Conservation (phyloP, 2,797 vertebrate species). For the Fundulus diaphanus region DNA sequence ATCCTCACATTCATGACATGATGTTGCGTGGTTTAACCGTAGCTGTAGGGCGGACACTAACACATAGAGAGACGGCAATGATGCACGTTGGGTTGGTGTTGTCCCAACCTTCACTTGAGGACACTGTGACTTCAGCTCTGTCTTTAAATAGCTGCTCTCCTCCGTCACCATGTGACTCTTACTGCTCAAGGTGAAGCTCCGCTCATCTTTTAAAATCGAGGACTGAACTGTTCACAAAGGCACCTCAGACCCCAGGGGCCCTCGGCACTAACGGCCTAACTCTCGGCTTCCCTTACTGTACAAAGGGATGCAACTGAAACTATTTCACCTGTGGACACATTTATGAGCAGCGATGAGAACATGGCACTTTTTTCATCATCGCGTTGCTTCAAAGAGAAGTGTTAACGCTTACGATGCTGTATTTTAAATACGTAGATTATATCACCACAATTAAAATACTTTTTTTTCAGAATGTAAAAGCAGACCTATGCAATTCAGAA, state of each 20-base stretch:
- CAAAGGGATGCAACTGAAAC: not conserved
- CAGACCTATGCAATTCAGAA: not conserved
- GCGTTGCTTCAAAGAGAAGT: not conserved
- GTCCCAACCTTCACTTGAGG: constrained; percentile 59
- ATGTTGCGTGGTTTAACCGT: constrained; percentile 31
- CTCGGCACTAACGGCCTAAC: constrained; percentile 10
- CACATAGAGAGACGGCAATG: constrained; percentile 11
- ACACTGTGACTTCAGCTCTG: constrained; percentile 51
- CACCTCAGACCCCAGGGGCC: constrained; percentile 3
- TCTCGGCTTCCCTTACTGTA: constrained; percentile 3
- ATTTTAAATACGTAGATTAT: not conserved
- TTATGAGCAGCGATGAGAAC: constrained; percentile 1
- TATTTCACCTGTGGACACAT: not conserved
- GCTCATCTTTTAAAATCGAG: constrained; percentile 25
- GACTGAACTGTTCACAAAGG: constrained; percentile 17
- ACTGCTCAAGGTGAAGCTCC: constrained; percentile 57
- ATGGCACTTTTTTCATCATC: not conserved
- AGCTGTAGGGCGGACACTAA: constrained; percentile 10
- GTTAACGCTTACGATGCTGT: too few relatives aligned
- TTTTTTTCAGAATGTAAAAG: not conserved
- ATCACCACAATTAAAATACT: not conserved
- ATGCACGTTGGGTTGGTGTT: constrained; percentile 18
- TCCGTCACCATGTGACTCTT: constrained; percentile 60
- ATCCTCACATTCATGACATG: constrained; percentile 33
- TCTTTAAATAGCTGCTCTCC: constrained; percentile 65